Evolutionary conservation across 2,888 invertebrate genomes (phyloP).

Genomic region (Parnassius mnemosyne): DNA sequence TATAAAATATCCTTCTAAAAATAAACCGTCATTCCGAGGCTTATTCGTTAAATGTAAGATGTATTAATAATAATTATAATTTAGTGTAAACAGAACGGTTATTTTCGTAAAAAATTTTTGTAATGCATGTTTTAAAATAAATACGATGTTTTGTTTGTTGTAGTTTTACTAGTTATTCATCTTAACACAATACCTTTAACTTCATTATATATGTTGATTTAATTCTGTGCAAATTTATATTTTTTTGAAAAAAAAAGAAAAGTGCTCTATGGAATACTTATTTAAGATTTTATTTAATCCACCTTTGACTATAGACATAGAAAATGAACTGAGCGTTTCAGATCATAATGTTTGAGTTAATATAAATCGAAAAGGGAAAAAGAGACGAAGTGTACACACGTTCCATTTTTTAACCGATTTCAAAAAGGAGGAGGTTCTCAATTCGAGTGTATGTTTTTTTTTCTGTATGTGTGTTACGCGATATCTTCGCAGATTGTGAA

Average conservation of each 20-base stretch:
- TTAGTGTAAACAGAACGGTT: conserved; percentile 43
- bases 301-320: too few species aligned
- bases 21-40: conserved; percentile 36
- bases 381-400: too few species aligned
- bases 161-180: conserved; percentile 68
- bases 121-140: conserved; percentile 69
- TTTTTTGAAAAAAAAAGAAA: neutral
- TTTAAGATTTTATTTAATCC: too few species aligned
- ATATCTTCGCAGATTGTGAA: too few species aligned
- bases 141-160: conserved; percentile 76
- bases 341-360: too few species aligned
- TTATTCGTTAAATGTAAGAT: conserved; percentile 36
- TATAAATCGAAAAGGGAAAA: too few species aligned
- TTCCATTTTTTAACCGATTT: too few species aligned
- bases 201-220: too few species aligned
- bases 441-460: too few species aligned
- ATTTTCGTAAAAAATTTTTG: conserved; percentile 41
- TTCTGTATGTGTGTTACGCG: too few species aligned
- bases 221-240: too few species aligned
- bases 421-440: too few species aligned
- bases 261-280: neutral
- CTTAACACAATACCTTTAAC: conserved; percentile 52
- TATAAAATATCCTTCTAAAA: conserved; percentile 19
- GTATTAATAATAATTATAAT: conserved; percentile 42
- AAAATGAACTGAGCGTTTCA: neutral